A percentile compares a stretch with the other conserved stretches of the same genome.
Evolutionary conservation across 1,140 invertebrate genomes (phyloP).

Genomic region (Rhopalosiphum padi): DNA sequence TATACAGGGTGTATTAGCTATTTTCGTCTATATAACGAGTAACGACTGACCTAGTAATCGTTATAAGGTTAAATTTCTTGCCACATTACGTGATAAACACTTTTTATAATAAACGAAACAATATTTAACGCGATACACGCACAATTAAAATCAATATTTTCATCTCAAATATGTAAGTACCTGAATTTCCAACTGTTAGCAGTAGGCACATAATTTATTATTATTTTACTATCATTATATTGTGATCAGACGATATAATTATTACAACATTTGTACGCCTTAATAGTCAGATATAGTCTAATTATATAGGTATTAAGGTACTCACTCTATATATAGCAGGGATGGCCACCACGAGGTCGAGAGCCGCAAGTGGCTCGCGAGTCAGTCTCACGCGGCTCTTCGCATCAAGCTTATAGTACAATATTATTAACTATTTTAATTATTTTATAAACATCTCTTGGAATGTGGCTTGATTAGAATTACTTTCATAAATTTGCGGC

Average conservation of each 20-base stretch:
- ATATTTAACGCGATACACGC: not conserved
- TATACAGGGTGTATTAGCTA: not conserved
- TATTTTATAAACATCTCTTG: no score
- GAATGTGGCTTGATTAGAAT: no score
- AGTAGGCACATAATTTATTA: not conserved
- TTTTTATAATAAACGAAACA: not conserved
- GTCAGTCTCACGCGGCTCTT: no score
- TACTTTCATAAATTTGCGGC: no score
- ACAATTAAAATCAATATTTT: not conserved
- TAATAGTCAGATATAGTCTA: not conserved
- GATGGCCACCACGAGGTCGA: no score
- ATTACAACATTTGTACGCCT: not conserved
- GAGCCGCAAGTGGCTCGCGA: no score
- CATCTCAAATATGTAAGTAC: not conserved
- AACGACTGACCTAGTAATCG: not conserved
- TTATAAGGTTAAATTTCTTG: not conserved
- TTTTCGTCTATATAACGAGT: not conserved
- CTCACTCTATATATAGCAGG: no score
- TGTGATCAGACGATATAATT: not conserved
- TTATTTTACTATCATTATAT: not conserved
- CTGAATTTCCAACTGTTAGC: not conserved
- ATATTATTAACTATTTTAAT: no score
- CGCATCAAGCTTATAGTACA: no score
- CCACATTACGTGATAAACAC: not conserved
- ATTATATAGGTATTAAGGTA: not conserved